Conservation (phyloP, 2,113 vertebrate species). For the Isichthys henryi region DNA sequence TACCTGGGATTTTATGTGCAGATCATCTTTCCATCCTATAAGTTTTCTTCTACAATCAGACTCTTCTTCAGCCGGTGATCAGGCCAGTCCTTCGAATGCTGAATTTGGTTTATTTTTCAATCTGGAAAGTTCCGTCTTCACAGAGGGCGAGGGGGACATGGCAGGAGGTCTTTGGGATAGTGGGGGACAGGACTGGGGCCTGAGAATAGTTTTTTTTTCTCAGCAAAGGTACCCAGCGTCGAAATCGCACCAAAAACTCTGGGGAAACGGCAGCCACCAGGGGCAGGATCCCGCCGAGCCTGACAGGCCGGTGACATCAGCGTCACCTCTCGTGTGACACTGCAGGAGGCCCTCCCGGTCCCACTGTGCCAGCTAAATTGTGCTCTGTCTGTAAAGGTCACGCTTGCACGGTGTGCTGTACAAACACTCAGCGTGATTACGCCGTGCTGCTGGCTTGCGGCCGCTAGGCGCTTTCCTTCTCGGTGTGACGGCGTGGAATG, state of each 20-base stretch:
- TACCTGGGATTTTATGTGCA: constrained; percentile 69
- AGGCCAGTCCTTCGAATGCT: constrained; percentile 20
- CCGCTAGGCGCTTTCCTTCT: neutral
- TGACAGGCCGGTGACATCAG: neutral
- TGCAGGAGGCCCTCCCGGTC: neutral
- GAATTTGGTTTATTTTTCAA: neutral
- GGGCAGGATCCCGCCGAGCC: neutral
- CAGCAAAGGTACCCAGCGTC: neutral
- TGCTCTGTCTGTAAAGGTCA: neutral
- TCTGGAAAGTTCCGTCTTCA: neutral
- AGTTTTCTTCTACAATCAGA: neutral
- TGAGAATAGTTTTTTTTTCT: neutral
- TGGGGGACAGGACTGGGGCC: neutral
- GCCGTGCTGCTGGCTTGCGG: neutral
- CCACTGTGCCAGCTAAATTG: neutral
- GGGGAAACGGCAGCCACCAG: neutral
- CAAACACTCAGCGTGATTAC: neutral
- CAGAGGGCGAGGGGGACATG: neutral
- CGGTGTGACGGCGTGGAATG: neutral
- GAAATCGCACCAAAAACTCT: neutral
- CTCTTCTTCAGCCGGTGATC: constrained; percentile 19
- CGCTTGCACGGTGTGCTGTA: neutral
- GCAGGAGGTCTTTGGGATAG: neutral
- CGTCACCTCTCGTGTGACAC: neutral
- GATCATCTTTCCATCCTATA: constrained; percentile 14